Base-by-base conservation (phyloP, 2,797 vertebrate genomes). In the Amphiprion clarkii region DNA sequence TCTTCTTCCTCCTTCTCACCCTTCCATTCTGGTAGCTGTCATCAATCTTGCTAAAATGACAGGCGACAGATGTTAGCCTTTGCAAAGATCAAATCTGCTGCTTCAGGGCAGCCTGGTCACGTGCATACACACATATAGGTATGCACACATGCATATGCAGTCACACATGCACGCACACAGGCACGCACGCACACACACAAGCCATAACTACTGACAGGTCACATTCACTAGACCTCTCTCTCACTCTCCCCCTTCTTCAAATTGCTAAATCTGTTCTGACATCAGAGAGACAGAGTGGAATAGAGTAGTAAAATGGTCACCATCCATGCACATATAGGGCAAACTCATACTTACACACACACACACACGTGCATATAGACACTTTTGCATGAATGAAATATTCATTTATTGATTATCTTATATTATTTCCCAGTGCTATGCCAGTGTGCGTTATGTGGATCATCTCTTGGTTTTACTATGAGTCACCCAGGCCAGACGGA, bases 31-130 rank as follows among this genome's bases (percentile, higher is more conserved):
- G 93, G 84, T 88, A 94, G 93, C 95, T 97, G 95, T 95, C 97
- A 98, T 99, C 97, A 98, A 97, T 99, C 97, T 98, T 97, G 92
- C 94, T 96, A 95, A 97, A 97, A 97, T 97, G 98, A 98, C 98
- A 98, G 96, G 94, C 95, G 97, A 97, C 98, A 99, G 97, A 99
- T 99, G 98, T 98, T 98, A 98, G 97, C 97, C 97, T 98, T 98
- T 98, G 95, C 96, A 98, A 97, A 98, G 97, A 98, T 98, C 97
- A 98, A 96, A 98, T 96, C 96, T 93, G 92, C 96, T 95, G 96
- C 97, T 98, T 93, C 94, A 93, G 97, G 97, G 96, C 95, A 94
- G 93, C 95, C 97, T 70, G 83, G 84, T 96, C 87, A 74, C 84
- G 74, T 29, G 42, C 74, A 66, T 44, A 55, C 68, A 67, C 67